Evolutionary conservation across 2,888 invertebrate species (phyloP).

Genomic region (Chrysotoxum bicinctum): DNA sequence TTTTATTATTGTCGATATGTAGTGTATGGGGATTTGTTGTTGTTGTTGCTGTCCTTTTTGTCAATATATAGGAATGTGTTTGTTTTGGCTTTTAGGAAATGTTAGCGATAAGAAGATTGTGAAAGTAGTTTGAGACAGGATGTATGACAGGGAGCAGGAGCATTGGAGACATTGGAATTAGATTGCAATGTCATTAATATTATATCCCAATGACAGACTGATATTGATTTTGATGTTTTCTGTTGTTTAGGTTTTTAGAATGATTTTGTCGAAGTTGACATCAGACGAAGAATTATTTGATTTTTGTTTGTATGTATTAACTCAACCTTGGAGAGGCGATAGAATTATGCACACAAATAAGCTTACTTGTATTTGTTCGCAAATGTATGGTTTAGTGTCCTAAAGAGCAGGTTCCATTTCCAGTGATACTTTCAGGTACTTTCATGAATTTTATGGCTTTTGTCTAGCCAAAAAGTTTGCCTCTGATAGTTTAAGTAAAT

Average conservation of each 20-base stretch:
- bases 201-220: constrained; percentile 42
- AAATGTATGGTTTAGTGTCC: no score
- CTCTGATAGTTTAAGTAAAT: no score
- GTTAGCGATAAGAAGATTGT: constrained; percentile 41
- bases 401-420: no score
- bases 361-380: no score
- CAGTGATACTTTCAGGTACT: no score
- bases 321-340: no score
- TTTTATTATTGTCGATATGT: constrained; percentile 33
- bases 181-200: constrained; percentile 68
- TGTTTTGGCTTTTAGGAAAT: constrained; percentile 59
- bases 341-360: no score
- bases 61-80: constrained; percentile 57
- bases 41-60: constrained; percentile 12
- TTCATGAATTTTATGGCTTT: no score
- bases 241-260: not conserved
- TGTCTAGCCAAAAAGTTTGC: no score
- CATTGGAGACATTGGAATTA: constrained; percentile 52
- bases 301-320: no score
- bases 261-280: not conserved
- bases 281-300: not conserved
- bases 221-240: constrained; percentile 28
- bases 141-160: not conserved
- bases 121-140: constrained; percentile 34
- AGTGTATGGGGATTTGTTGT: not conserved